Evolutionary conservation across 2,888 invertebrate genomes (phyloP), one percentile per base, ranked within the genome.

Genomic region (Torymus auratus): DNA sequence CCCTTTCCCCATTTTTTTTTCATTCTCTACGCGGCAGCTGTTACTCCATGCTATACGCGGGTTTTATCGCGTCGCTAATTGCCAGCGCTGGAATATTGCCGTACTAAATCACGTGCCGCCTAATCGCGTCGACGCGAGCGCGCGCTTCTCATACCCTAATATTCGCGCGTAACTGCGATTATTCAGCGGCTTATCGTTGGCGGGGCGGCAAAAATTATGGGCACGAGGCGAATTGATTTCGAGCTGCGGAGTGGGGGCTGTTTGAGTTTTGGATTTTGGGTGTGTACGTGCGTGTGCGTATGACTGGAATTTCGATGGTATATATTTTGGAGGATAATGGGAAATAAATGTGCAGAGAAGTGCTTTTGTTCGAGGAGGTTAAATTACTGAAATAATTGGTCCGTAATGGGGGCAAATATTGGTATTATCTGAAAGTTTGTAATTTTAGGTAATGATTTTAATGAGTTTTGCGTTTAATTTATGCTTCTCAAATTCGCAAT

Each of bases 81-180:
- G 76, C 61, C 52, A 11, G 17, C 20, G 15, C 15, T 7, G 15
- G 56, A 77, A 58, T 70, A 41, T 50, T 81, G 83, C 79, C 81
- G 73, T 62, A 67, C 83, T 84, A 83, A 84, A 85, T 85, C 84
- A 83, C 83, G 80, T 82, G 81, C 69, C 69, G 64, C 62, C 79
- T 69, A 80, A 74, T 74, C 80, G 61, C 7, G 3, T 7, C n/a
- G 11, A 41, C 55, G 14, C 71, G 61, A 4, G 28, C 12, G 28
- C 65, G 41, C 41, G 65, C 14, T 15, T 64, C n/a, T 13, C 41
- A 13, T n/a, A 14, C 50, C 13, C 61, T 41, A 67, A 71, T 72
- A 76, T 76, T 68, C 52, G 53, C 68, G 61, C 61, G 28, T 20
- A 65, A 20, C 61, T 62, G 41, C 76, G 55, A 72, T 76, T 80